These are phyloP conservation scores for Crax fasciolata DNA, from an alignment of 2,797 vertebrate genomes.

Conservation along the genomic window DNA sequence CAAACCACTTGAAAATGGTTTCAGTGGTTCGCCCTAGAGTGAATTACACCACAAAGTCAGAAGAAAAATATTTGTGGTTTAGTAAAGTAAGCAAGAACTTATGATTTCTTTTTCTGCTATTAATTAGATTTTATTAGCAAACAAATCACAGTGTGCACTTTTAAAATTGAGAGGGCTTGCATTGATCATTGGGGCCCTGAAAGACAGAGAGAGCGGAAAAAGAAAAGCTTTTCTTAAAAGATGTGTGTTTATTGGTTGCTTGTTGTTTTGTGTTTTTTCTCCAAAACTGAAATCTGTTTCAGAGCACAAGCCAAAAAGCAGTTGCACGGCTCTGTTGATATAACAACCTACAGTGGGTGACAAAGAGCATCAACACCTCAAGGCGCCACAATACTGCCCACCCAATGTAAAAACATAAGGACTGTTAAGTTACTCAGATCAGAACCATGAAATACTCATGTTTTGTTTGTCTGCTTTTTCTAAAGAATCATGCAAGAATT, in stretches of 20 bases:
- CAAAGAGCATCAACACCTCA: background rate
- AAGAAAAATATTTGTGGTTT: background rate
- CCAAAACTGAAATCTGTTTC: background rate
- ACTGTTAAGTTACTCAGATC: background rate
- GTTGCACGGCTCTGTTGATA: background rate
- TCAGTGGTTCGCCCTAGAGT: background rate
- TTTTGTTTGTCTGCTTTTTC: background rate
- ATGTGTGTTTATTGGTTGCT: rapidly evolving
- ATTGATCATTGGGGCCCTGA: background rate
- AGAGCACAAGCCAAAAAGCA: background rate
- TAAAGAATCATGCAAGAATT: background rate
- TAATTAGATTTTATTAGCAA: conserved; percentile 13
- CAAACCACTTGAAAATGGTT: background rate
- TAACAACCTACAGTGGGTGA: background rate
- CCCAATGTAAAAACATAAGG: background rate
- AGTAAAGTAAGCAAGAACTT: conserved; percentile 7
- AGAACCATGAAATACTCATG: background rate
- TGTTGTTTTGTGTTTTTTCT: background rate
- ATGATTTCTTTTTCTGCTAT: background rate
- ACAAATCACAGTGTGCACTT: background rate
- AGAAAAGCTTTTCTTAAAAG: background rate
- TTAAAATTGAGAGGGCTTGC: background rate
- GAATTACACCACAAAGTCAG: background rate
- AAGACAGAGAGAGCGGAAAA: background rate
- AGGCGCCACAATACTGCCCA: background rate